A percentile compares a stretch with the other conserved stretches of the same genome.
Conservation (phyloP, 2,797 vertebrate species). For the Harpagifer antarcticus region DNA sequence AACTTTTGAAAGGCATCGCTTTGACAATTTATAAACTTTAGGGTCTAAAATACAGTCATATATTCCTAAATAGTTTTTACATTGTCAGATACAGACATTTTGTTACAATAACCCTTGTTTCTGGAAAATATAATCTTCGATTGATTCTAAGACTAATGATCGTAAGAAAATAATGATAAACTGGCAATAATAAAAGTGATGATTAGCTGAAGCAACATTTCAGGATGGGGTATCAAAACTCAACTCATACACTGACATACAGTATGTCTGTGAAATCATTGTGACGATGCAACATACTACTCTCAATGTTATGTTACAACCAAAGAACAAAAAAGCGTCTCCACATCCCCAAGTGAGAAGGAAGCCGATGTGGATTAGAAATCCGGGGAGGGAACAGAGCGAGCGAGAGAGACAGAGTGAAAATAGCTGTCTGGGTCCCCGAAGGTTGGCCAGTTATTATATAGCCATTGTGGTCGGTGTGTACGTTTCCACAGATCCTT, state of each 20-base stretch:
- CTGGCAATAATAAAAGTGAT: background rate
- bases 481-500: conserved; percentile 77
- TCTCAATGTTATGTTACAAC: conserved; percentile 42
- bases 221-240: background rate
- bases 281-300: background rate
- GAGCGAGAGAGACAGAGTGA: conserved; percentile 74
- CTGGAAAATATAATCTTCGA: background rate
- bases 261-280: background rate
- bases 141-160: background rate
- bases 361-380: conserved; percentile 61
- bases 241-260: background rate
- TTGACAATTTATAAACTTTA: background rate
- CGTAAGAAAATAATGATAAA: background rate
- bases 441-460: conserved; percentile 81
- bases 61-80: too few relatives aligned
- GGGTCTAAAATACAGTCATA: background rate
- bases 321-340: conserved; percentile 17
- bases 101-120: background rate
- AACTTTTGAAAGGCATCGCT: background rate
- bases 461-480: conserved; percentile 81
- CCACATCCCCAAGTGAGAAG: conserved; percentile 42
- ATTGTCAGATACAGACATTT: background rate
- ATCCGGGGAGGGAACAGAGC: conserved; percentile 60
- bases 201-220: background rate
- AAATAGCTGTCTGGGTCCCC: conserved; percentile 80